Evolutionary conservation across 2,888 invertebrate genomes (phyloP).

Genomic region (Trachelus troglodyta): DNA sequence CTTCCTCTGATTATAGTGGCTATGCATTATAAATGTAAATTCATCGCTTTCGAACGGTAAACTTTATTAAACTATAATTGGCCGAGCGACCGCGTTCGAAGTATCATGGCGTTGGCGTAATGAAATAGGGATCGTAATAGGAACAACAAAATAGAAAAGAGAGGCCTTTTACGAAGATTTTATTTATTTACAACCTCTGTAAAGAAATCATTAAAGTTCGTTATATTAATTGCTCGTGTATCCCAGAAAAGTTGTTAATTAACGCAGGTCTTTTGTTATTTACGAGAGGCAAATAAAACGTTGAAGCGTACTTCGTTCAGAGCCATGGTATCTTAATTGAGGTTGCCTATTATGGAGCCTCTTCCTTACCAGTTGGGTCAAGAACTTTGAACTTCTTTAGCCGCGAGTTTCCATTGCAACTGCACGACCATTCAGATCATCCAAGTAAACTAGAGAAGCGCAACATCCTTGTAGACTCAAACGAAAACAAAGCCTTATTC

Average conservation of each 20-base stretch:
- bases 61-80: neutral
- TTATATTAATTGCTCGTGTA: constrained; percentile 21
- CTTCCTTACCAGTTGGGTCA: constrained; percentile 4
- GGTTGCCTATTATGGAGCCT: constrained; percentile 5
- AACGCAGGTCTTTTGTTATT: constrained; percentile 17
- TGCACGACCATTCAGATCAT: neutral
- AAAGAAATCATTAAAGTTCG: constrained; percentile 21
- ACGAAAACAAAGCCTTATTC: neutral
- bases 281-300: constrained; percentile 12
- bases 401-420: neutral
- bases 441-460: neutral
- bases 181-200: constrained; percentile 23
- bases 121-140: neutral
- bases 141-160: neutral
- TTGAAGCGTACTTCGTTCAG: neutral
- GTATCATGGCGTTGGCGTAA: neutral
- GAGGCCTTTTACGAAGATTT: constrained; percentile 3
- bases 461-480: neutral
- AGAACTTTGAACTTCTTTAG: neutral
- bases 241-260: constrained; percentile 22
- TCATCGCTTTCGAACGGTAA: neutral
- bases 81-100: neutral
- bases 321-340: constrained; percentile 6
- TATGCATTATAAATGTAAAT: neutral
- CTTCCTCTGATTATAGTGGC: neutral